These are phyloP conservation scores for Noctua janthina DNA, from an alignment of 2,888 invertebrate species.

Conservation along the genomic window DNA sequence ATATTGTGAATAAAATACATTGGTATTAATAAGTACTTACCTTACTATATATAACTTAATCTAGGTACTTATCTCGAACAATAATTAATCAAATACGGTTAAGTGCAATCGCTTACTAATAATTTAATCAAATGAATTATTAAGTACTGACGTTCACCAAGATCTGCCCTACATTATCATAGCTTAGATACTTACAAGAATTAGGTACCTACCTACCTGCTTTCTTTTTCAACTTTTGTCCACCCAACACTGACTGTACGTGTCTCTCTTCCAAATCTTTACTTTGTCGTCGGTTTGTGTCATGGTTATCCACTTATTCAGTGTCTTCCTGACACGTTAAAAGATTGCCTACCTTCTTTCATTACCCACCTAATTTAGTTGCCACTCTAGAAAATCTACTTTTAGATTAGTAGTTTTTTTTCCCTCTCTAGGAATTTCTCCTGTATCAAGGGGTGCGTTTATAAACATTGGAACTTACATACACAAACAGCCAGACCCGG, in stretches of 20 bases:
- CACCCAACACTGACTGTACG: background rate
- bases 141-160: background rate
- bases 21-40: background rate
- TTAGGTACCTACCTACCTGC: background rate
- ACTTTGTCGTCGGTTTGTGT: too few species aligned
- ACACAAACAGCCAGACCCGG: background rate
- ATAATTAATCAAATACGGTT: conserved; percentile 15
- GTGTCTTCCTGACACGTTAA: background rate
- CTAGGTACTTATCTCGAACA: background rate
- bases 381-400: too few species aligned
- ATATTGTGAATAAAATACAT: background rate
- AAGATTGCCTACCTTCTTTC: background rate
- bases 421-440: background rate
- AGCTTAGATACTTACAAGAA: background rate
- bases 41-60: background rate
- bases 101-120: conserved; percentile 11
- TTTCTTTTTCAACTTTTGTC: background rate
- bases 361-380: too few species aligned
- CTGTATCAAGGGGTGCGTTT: background rate
- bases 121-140: background rate
- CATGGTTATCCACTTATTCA: too few species aligned
- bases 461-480: background rate
- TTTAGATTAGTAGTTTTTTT: too few species aligned
- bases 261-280: background rate
- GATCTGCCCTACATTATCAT: conserved; percentile 9